Evolutionary conservation across 2,888 invertebrate species (phyloP).

Genomic region (Onthophagus sagittarius): DNA sequence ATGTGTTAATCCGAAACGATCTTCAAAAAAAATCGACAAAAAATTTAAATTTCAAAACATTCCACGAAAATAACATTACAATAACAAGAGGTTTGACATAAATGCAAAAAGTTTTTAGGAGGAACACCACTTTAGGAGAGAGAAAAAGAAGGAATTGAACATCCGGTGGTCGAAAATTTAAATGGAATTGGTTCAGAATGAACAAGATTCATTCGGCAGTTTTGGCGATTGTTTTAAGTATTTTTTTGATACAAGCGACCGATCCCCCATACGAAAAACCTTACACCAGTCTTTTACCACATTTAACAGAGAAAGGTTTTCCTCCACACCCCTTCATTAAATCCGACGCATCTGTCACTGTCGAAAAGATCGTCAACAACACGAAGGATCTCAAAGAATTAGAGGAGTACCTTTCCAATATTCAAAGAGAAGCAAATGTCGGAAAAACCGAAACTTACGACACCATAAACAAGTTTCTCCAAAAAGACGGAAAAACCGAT

Average conservation of each 20-base stretch:
- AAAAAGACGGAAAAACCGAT: constrained; percentile 38
- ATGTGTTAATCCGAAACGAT: not conserved
- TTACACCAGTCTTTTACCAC: constrained; percentile 23
- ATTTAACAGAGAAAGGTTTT: not conserved
- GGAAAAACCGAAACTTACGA: constrained; percentile 26
- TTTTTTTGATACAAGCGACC: constrained; percentile 47
- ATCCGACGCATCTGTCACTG: not conserved
- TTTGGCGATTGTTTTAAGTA: constrained; percentile 45
- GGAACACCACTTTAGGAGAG: not conserved
- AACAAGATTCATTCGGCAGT: constrained; percentile 47
- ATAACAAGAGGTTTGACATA: not conserved
- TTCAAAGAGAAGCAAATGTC: constrained; percentile 26
- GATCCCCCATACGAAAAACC: constrained; percentile 43
- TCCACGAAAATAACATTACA: not conserved
- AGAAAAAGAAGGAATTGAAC: not conserved
- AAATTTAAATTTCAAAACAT: no score
- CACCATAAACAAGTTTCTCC: constrained; percentile 36
- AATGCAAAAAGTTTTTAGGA: not conserved
- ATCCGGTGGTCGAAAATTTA: constrained; percentile 24
- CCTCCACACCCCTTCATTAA: not conserved
- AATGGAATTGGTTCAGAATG: constrained; percentile 42
- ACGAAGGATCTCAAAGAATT: constrained; percentile 33
- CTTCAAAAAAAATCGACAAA: not conserved
- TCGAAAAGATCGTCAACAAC: constrained; percentile 25
- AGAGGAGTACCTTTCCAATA: constrained; percentile 35